Evolutionary conservation across 1,140 invertebrate species (phyloP), one percentile per base, ranked within the genome.

Genomic region (Dermatophagoides farinae): DNA sequence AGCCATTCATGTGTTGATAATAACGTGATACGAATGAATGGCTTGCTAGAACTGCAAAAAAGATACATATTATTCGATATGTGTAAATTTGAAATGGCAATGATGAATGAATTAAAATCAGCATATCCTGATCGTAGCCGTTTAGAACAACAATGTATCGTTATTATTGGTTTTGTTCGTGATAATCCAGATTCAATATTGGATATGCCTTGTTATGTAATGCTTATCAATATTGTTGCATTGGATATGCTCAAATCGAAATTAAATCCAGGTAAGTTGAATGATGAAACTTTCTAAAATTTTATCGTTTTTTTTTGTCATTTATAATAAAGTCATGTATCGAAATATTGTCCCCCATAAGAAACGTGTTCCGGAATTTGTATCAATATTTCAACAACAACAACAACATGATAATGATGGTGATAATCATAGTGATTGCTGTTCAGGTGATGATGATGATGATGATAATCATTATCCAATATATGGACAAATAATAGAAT

Each of bases 11-110:
- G 54, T 18, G 84, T 92, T 68, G 86, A 86, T 64, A 80, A 82
- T 65, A 88, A 92, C 70, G 83, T 90, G 61, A 73, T 88, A 62
- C 86, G 87, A 71, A 77, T 88, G 67, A 84, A 87, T 70, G 85
- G 85, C 67, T 81, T 83, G 60, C 75, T 93, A 62, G 88, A 92
- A 75, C 79, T 81, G 66, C 86, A 91, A 68, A 92, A 91, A 76
- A 86, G 88, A 68, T 83, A 88, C 72, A 89, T 91, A 85, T 72
- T 93, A 60, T 96, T 96, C 75, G 90, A 96, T 73, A 93, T 95
- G 86, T 88, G 88, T 73, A 92, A 91, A 72, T 62, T 64, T 52
- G 84, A 91, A 75, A 82, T 83, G 63, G 91, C 90, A 72, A 82
- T 95, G 49, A 85, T 82, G 67, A 79, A 86, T 60, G 89, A 95